phyloP scores from a whole-genome alignment of 2,888 invertebrate species.

The Cephus runcator region DNA sequence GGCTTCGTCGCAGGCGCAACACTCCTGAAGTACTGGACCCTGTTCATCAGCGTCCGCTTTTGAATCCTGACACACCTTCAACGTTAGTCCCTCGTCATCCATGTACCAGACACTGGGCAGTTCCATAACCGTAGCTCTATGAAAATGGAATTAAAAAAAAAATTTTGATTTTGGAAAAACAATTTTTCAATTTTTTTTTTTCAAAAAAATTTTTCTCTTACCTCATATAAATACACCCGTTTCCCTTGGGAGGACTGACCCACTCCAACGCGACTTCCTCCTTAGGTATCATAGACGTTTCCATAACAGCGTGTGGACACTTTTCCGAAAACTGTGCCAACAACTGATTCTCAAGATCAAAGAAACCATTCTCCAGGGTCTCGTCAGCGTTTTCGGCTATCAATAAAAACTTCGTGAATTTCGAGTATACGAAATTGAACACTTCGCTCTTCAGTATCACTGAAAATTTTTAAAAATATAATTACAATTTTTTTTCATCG shows the following conservation, averaged over 20 bases:
- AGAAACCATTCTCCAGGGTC: constrained; percentile 49
- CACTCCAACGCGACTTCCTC: constrained; percentile 89
- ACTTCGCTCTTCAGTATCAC: constrained; percentile 77
- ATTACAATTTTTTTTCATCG: background rate
- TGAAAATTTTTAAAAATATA: constrained; percentile 49
- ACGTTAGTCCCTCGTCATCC: constrained; percentile 85
- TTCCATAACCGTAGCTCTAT: constrained; percentile 88
- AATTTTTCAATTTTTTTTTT: background rate
- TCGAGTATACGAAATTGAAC: constrained; percentile 75
- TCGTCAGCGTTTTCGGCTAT: constrained; percentile 70
- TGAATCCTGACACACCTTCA: constrained; percentile 83
- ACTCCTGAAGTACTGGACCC: constrained; percentile 68
- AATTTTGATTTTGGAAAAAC: background rate
- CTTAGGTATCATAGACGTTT: constrained; percentile 82
- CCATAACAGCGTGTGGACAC: constrained; percentile 86
- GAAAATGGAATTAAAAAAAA: background rate
- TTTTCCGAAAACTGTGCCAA: constrained; percentile 79
- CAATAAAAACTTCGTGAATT: constrained; percentile 84
- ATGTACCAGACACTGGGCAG: constrained; percentile 85
- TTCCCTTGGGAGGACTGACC: constrained; percentile 87
- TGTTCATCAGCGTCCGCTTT: constrained; percentile 70
- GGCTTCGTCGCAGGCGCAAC: constrained; percentile 96
- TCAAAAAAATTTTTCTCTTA: constrained; percentile 54
- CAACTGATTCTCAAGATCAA: constrained; percentile 67
- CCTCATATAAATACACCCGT: constrained; percentile 89